Evolutionary conservation across 2,113 vertebrate species (phyloP).

Genomic region (Raja brachyura): DNA sequence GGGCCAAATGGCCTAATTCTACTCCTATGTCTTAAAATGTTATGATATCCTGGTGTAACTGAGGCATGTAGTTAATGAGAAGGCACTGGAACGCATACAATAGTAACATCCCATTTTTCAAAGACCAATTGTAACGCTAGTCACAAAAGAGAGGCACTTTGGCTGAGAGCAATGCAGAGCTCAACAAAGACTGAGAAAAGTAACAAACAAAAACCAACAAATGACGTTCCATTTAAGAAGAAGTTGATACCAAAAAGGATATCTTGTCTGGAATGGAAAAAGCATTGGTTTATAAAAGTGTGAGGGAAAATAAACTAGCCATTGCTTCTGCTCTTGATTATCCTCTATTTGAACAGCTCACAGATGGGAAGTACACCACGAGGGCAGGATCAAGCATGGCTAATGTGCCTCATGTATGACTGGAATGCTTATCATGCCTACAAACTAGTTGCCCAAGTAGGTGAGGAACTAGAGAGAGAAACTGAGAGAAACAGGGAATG

Average conservation of each 20-base stretch:
- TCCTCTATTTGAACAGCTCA: background rate
- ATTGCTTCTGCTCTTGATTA: background rate
- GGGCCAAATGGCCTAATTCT: too few relatives aligned
- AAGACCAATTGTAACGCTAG: background rate
- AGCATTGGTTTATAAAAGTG: background rate
- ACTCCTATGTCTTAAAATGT: too few relatives aligned
- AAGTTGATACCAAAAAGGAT: background rate
- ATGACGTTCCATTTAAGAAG: background rate
- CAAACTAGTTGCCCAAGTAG: background rate
- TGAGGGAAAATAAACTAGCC: background rate
- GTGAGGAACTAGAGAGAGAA: background rate
- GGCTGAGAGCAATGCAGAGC: background rate
- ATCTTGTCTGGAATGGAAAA: background rate
- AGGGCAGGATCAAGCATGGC: background rate
- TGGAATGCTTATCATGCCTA: too few relatives aligned
- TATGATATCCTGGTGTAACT: background rate
- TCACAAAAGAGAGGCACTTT: background rate
- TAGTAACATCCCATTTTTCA: background rate
- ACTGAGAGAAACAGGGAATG: background rate
- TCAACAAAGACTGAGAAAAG: background rate
- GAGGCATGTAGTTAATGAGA: background rate
- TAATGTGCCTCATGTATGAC: background rate
- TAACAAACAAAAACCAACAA: background rate
- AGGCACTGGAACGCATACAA: background rate
- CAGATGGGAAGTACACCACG: background rate